These are phyloP conservation scores for Auanema sp. DNA, from an alignment of 2,888 invertebrate species.

Conservation along the genomic window DNA sequence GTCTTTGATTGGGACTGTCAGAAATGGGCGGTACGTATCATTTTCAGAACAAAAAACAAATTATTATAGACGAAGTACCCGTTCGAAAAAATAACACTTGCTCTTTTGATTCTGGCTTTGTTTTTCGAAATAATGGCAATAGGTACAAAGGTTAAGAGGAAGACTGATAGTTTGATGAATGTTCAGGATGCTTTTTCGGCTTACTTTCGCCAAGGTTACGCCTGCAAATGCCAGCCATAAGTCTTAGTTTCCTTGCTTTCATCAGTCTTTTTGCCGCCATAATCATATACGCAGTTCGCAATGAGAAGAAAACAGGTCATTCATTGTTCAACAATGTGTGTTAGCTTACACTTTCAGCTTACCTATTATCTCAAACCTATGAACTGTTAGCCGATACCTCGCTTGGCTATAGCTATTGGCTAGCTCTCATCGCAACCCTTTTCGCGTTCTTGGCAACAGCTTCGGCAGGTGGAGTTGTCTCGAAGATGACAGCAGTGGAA, in stretches of 20 bases:
- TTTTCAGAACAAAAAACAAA: not conserved
- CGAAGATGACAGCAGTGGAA: too few species aligned
- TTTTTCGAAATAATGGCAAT: constrained; percentile 30
- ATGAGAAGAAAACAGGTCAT: constrained; percentile 33
- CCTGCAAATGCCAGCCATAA: constrained; percentile 32
- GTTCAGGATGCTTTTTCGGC: constrained; percentile 22
- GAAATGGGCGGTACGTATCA: constrained; percentile 38
- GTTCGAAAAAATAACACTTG: constrained; percentile 42
- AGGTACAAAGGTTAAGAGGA: not conserved
- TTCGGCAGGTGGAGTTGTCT: constrained; percentile 1
- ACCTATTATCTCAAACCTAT: constrained; percentile 37
- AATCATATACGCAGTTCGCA: constrained; percentile 39
- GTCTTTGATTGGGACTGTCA: constrained; percentile 42
- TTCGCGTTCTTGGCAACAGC: constrained; percentile 31
- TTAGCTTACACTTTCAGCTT: constrained; percentile 25
- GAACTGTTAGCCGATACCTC: constrained; percentile 42
- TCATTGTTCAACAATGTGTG: not conserved
- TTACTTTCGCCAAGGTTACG: constrained; percentile 23
- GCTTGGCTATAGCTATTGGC: constrained; percentile 47
- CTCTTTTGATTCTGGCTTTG: constrained; percentile 42
- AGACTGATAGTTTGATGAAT: not conserved
- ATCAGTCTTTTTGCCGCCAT: constrained; percentile 34
- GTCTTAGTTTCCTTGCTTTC: constrained; percentile 28
- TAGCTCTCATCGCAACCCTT: constrained; percentile 37
- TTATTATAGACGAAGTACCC: constrained; percentile 24